A percentile compares a stretch with the other conserved stretches of the same genome.
Evolutionary conservation across 2,797 vertebrate species (phyloP).

Genomic region (Microcaecilia unicolor): DNA sequence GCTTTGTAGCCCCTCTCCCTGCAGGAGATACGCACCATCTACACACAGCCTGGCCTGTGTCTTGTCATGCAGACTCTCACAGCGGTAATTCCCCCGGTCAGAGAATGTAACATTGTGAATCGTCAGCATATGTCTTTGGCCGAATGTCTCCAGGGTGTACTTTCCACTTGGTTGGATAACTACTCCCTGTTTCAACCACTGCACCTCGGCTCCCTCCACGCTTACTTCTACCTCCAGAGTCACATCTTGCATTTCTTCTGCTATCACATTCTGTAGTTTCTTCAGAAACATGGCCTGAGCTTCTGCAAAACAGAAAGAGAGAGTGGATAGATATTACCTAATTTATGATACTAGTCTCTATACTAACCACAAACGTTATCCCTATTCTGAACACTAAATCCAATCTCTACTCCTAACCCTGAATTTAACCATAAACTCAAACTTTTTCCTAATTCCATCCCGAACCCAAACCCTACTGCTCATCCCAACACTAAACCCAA

Average conservation of each 20-base stretch:
- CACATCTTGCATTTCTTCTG: constrained; percentile 73
- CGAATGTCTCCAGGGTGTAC: constrained; percentile 60
- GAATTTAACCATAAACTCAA: no score
- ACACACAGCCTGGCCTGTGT: constrained; percentile 80
- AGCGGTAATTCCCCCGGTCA: constrained; percentile 85
- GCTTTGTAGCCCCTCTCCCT: no score
- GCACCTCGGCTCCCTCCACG: constrained; percentile 63
- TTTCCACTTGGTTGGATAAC: constrained; percentile 66
- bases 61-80: constrained; percentile 87
- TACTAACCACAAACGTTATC: no score
- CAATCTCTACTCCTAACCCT: no score
- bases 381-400: no score
- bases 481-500: no score
- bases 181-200: constrained; percentile 81
- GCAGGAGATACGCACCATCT: constrained; percentile 73
- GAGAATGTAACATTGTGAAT: constrained; percentile 57
- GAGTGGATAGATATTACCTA: no score
- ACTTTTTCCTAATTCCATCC: no score
- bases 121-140: constrained; percentile 58
- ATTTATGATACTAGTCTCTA: no score
- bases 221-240: constrained; percentile 80
- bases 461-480: no score
- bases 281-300: constrained; percentile 78
- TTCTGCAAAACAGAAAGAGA: constrained; percentile 62
- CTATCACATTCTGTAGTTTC: constrained; percentile 63